These are phyloP conservation scores for Stratiomys singularior DNA, from an alignment of 2,888 invertebrate genomes.

Conservation along the genomic window DNA sequence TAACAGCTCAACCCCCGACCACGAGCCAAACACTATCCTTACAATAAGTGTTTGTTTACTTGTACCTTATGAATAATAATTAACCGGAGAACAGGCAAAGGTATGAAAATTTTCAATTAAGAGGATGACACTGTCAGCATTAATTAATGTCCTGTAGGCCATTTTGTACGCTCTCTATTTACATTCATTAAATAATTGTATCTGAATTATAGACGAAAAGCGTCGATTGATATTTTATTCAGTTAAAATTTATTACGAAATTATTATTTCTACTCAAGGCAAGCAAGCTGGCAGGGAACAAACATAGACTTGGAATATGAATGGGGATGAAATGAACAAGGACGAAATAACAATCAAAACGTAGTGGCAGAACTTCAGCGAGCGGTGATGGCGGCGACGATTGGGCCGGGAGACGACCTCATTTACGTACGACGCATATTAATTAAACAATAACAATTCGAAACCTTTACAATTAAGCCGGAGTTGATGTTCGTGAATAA, in stretches of 20 bases:
- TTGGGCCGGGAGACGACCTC: neutral
- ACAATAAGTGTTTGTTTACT: neutral
- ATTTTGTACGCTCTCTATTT: neutral
- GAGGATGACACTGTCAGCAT: conserved; percentile 26
- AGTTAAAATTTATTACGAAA: conserved; percentile 35
- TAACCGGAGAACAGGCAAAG: neutral
- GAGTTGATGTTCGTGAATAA: conserved; percentile 35
- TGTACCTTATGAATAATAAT: conserved; percentile 6
- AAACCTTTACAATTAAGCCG: conserved; percentile 24
- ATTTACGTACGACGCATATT: conserved; percentile 29
- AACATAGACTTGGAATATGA: too few species aligned
- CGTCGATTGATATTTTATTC: conserved; percentile 32
- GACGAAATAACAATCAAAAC: conserved; percentile 6
- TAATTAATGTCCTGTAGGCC: conserved; percentile 28
- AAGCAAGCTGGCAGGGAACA: neutral
- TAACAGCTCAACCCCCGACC: too few species aligned
- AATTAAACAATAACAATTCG: conserved; percentile 31
- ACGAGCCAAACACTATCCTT: neutral
- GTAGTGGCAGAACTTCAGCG: neutral
- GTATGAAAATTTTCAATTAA: conserved; percentile 14
- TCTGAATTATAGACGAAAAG: conserved; percentile 16
- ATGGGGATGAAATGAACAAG: neutral
- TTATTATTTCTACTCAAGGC: conserved; percentile 27
- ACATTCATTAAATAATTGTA: conserved; percentile 29
- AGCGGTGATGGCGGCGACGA: neutral